Percentiles rank a stretch among this genome's conserved stretches.
Conservation (phyloP, 2,797 vertebrate genomes). For the Myotis pilosus region DNA sequence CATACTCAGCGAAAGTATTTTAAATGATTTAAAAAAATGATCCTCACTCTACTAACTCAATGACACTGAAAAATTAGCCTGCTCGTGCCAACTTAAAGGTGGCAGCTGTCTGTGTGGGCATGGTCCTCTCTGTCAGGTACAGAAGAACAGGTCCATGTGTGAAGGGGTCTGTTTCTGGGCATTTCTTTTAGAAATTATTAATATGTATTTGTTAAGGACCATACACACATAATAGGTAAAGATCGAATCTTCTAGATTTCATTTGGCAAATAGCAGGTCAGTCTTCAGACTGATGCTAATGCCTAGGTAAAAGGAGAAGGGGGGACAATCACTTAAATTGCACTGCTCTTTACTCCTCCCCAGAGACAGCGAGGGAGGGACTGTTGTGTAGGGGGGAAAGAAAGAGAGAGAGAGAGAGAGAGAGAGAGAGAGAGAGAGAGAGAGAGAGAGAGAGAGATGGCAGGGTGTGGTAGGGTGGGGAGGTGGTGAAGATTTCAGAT, state of each 20-base stretch:
- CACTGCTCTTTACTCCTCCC: neutral
- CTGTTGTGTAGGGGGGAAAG: neutral
- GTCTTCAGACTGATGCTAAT: neutral
- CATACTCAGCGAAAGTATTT: constrained; percentile 29
- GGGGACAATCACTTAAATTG: neutral
- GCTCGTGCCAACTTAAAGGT: neutral
- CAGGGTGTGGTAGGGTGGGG: no score
- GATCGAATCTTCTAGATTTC: neutral
- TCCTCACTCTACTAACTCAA: neutral
- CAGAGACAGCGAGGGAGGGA: neutral
- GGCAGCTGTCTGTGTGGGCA: neutral
- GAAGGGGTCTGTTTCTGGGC: neutral
- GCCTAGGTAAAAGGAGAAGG: neutral
- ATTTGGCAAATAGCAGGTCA: neutral
- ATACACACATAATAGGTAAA: neutral
- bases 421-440: no score
- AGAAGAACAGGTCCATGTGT: neutral
- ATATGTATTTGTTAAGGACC: neutral
- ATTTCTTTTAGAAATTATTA: neutral
- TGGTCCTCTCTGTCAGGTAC: neutral
- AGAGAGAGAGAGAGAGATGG: no score
- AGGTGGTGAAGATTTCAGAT: neutral
- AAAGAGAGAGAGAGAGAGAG: no score
- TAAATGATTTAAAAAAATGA: neutral
- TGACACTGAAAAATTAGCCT: constrained; percentile 14